A percentile compares a stretch with the other conserved stretches of the same genome.
Evolutionary conservation across 2,113 vertebrate genomes (phyloP).

Genomic region (Apistogramma diplotaenia): DNA sequence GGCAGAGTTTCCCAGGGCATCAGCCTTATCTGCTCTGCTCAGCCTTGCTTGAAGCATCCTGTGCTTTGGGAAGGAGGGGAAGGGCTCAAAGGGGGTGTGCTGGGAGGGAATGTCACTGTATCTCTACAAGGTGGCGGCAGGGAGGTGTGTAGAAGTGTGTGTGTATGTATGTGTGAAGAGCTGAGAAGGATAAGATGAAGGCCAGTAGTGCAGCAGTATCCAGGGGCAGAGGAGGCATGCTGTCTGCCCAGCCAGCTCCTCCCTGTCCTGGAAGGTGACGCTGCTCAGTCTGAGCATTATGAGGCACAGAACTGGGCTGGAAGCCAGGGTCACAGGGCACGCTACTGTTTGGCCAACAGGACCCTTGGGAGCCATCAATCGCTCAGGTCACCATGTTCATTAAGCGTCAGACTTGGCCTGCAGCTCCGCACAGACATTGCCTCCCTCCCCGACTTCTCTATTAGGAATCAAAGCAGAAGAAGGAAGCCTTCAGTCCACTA

Average conservation of each 20-base stretch:
- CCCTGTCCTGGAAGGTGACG: slow-evolving; percentile 50
- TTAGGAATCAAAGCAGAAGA: slow-evolving; percentile 79
- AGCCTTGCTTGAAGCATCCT: slow-evolving; percentile 77
- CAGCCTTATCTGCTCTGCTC: slow-evolving; percentile 78
- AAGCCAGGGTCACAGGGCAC: slow-evolving; percentile 65
- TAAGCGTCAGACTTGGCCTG: slow-evolving; percentile 65
- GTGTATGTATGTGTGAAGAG: slow-evolving; percentile 73
- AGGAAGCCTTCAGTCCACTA: slow-evolving; percentile 81
- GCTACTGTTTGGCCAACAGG: slow-evolving; percentile 72
- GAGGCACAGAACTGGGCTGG: slow-evolving; percentile 35
- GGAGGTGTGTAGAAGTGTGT: slow-evolving; percentile 73
- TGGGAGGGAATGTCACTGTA: slow-evolving; percentile 78
- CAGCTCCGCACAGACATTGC: slow-evolving; percentile 25
- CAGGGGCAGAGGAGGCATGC: slow-evolving; percentile 54
- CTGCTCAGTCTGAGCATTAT: background rate
- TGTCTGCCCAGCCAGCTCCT: slow-evolving; percentile 53
- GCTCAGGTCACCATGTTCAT: slow-evolving; percentile 74
- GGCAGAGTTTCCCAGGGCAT: slow-evolving; percentile 82
- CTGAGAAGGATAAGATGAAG: slow-evolving; percentile 53
- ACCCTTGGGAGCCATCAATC: slow-evolving; percentile 73
- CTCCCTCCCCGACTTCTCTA: slow-evolving; percentile 68
- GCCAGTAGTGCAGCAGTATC: slow-evolving; percentile 43
- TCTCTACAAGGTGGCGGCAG: slow-evolving; percentile 77
- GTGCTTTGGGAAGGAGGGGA: slow-evolving; percentile 68
- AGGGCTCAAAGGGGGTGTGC: slow-evolving; percentile 45